Conservation (phyloP, 2,797 vertebrate genomes). For the Ctenosaura bakeri region DNA sequence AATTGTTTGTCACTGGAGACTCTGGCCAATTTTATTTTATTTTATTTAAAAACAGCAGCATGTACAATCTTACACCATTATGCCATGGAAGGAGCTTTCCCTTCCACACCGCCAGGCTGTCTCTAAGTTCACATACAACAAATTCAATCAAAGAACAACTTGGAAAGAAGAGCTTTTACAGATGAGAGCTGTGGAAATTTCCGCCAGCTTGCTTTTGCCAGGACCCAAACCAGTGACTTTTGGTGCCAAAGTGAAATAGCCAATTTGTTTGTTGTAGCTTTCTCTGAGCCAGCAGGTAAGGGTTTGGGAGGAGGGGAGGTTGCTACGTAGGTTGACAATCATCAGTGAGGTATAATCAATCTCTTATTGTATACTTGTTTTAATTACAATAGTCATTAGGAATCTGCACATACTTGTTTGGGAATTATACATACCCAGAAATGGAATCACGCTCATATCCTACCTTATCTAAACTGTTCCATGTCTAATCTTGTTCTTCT, state of each 20-base stretch:
- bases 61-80: conserved; percentile 35
- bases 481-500: conserved; percentile 21
- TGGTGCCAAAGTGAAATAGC: conserved; percentile 21
- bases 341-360: neutral
- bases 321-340: conserved; percentile 1
- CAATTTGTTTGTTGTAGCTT: conserved; percentile 22
- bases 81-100: conserved; percentile 35
- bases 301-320: neutral
- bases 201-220: conserved; percentile 30
- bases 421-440: conserved; percentile 8
- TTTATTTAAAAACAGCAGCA: neutral
- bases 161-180: neutral
- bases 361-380: conserved; percentile 28
- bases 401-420: conserved; percentile 32
- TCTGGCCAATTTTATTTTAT: conserved; percentile 6
- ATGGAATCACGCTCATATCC: neutral
- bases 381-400: conserved; percentile 15
- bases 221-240: conserved; percentile 15
- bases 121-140: conserved; percentile 13
- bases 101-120: conserved; percentile 21
- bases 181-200: conserved; percentile 25
- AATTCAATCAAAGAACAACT: conserved; percentile 36
- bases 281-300: conserved; percentile 26
- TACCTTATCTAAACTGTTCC: conserved; percentile 27
- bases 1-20: neutral